phyloP scores from a whole-genome alignment of 2,797 vertebrate genomes.

The Coracias cyanogaster region DNA sequence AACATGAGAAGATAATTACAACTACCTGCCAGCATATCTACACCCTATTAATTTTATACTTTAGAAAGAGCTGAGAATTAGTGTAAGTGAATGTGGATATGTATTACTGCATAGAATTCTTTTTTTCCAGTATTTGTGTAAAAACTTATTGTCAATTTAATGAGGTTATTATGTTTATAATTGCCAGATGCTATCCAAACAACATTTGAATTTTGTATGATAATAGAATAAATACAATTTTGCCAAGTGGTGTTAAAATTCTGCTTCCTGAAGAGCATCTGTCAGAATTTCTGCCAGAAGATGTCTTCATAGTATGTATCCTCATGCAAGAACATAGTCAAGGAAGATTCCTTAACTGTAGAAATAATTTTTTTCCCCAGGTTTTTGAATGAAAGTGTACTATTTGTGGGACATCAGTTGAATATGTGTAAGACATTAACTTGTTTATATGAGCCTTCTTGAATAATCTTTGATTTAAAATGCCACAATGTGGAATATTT shows the following conservation, averaged over 20 bases:
- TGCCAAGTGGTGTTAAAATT: constrained; percentile 47
- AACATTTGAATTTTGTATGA: constrained; percentile 13
- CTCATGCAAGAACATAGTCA: neutral
- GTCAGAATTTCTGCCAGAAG: constrained; percentile 7
- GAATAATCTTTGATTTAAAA: neutral
- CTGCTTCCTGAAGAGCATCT: constrained; percentile 16
- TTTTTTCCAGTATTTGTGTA: constrained; percentile 65
- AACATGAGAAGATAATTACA: constrained; percentile 58
- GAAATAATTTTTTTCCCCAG: fast-evolving
- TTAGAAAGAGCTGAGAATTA: constrained; percentile 61
- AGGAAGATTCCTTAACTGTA: neutral
- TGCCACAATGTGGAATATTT: neutral
- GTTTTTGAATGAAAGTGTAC: neutral
- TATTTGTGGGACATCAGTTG: neutral
- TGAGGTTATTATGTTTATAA: constrained; percentile 50
- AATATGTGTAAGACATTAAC: neutral
- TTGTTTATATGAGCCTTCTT: neutral
- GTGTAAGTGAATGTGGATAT: neutral
- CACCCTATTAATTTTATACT: constrained; percentile 57
- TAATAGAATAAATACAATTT: constrained; percentile 15
- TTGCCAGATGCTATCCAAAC: constrained; percentile 5
- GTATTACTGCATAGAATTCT: neutral
- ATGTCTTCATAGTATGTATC: constrained; percentile 30
- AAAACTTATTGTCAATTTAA: constrained; percentile 56
- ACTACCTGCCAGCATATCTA: neutral